Evolutionary conservation across 2,888 invertebrate species (phyloP), one percentile per base, ranked within the genome.

Genomic region (Andrena praecox): DNA sequence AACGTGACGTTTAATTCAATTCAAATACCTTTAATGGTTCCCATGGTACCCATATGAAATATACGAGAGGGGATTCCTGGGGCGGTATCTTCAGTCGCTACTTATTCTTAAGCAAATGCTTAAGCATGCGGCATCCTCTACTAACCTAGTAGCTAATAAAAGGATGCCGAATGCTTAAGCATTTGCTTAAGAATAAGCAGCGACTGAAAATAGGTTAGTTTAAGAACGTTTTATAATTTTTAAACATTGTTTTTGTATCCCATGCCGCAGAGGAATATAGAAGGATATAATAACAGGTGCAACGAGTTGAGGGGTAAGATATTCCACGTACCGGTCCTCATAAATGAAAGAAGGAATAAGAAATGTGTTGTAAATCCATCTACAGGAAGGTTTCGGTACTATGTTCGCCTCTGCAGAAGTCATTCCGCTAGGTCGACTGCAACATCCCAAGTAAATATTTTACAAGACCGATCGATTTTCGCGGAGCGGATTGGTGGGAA

Each of bases 361-460:
- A 68, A 67, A 67, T 68, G 29, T 24, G 62, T 52, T 66, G 67
- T 59, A 31, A 78, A 78, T 66, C 35, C 60, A 54, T 60, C 31
- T 52, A 48, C n/a, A 20, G 4, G 35, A 42, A 77, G 31, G 24
- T 71, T 60, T 66, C 12, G 20, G 66, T 71, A 24, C 10, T 42
- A 48, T 27, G 71, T 72, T 20, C 12, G 3, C 31, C 50, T 24
- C 68, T 42, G 63, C 52, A 50, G 48, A 63, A 60, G 10, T 62
- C 29, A 64, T 71, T 66, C 33, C 42, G 24, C 80, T 86, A 82
- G 62, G 75, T 42, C 42, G 67, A 71, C 70, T 84, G 74, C 71
- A 86, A 86, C 78, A 78, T 87, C 68, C 69, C 77, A 54, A 62
- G 64, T 85, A 86, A 89, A 89, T 87, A 87, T 89, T 89, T 89